Evolutionary conservation across 1,140 invertebrate genomes (phyloP).

Genomic region (Homalodisca vitripennis): DNA sequence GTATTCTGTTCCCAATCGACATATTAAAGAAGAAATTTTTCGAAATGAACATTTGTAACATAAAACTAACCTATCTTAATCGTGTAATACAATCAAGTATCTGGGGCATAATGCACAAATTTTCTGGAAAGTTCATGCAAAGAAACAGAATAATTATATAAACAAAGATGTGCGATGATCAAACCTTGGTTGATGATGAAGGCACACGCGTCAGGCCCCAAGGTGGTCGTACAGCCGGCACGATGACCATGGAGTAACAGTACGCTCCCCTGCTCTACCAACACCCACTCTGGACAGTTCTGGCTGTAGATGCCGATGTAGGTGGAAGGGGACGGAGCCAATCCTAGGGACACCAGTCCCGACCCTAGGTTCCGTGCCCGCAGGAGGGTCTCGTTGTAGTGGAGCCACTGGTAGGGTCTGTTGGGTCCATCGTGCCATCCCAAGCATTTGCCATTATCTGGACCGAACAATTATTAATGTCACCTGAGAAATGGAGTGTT

Average conservation of each 20-base stretch:
- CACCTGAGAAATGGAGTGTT: too few species aligned
- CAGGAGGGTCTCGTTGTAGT: slow-evolving; percentile 89
- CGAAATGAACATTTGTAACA: too few species aligned
- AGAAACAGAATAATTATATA: too few species aligned
- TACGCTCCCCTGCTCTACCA: slow-evolving; percentile 90
- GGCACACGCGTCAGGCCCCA: slow-evolving; percentile 92
- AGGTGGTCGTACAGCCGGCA: slow-evolving; percentile 91
- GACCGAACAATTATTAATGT: too few species aligned
- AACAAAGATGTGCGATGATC: too few species aligned
- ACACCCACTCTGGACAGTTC: slow-evolving; percentile 95
- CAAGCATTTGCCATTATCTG: slow-evolving; percentile 89
- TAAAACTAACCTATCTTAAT: too few species aligned
- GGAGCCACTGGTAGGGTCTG: slow-evolving; percentile 87
- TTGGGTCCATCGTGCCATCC: slow-evolving; percentile 84
- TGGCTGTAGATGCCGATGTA: slow-evolving; percentile 91
- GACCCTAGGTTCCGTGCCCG: slow-evolving; percentile 90
- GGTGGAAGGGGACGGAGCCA: slow-evolving; percentile 69
- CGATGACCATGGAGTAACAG: too few species aligned
- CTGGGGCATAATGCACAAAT: too few species aligned
- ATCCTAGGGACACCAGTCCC: slow-evolving; percentile 78
- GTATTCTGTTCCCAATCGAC: too few species aligned
- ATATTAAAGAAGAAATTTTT: too few species aligned
- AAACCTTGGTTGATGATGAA: slow-evolving; percentile 97
- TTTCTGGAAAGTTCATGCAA: too few species aligned
- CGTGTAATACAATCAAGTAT: too few species aligned